phyloP scores from a whole-genome alignment of 2,888 invertebrate genomes.

The Drosophila nigricruria region DNA sequence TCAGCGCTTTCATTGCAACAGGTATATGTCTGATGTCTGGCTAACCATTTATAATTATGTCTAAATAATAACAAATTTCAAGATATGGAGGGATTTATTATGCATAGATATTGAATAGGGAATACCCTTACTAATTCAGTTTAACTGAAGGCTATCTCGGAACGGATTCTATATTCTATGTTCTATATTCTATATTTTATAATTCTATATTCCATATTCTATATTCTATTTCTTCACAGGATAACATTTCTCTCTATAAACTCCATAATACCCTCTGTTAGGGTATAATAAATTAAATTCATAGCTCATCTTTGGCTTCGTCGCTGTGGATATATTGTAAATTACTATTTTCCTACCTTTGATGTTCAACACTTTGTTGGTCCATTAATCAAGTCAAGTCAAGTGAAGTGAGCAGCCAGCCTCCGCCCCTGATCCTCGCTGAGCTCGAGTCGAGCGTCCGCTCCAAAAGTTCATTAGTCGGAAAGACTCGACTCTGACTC shows the following conservation, averaged over 20 bases:
- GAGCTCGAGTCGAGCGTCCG: conserved; percentile 28
- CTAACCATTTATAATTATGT: conserved; percentile 42
- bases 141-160: too few species aligned
- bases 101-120: background rate
- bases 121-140: conserved; percentile 1
- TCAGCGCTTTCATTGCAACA: conserved; percentile 50
- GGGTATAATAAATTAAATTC: conserved; percentile 62
- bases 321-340: conserved; percentile 60
- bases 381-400: conserved; percentile 76
- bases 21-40: conserved; percentile 28
- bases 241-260: background rate
- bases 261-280: conserved; percentile 24
- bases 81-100: background rate
- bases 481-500: conserved; percentile 1
- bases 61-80: conserved; percentile 8
- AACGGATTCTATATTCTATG: background rate
- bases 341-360: conserved; percentile 77
- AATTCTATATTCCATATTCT: background rate
- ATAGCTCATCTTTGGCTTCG: conserved; percentile 41
- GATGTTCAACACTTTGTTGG: conserved; percentile 74
- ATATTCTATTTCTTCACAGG: background rate
- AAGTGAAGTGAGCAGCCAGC: conserved; percentile 34
- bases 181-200: background rate
- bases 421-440: conserved; percentile 53
- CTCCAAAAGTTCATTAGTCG: conserved; percentile 49